Evolutionary conservation across 2,797 vertebrate species (phyloP), one percentile per base, ranked within the genome.

Genomic region (Crenuchus spilurus): DNA sequence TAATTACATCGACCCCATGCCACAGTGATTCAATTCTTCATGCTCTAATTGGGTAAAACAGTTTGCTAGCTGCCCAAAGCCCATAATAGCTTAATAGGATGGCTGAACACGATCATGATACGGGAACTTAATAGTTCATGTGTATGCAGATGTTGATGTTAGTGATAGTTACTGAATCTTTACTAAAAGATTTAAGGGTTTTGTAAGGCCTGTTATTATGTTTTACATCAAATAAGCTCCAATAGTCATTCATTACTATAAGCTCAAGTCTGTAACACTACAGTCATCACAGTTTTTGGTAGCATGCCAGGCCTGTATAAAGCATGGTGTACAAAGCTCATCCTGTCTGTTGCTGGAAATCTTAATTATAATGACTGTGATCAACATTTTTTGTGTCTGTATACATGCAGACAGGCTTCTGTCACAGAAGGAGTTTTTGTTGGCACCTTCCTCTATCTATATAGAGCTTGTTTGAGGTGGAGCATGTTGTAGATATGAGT

Each of bases 21-120:
- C 94, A 92, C 92, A 96, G 95, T 95, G 94, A 98, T 96, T 97
- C 94, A 94, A 96, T 97, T 96, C 96, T 93, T 94, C 92, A 92
- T 88, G 88, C 87, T 92, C 91, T 94, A 95, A 94, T 94, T 93
- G 93, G 93, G 92, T 90, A 93, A 93, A 72, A 49, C 30, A 37
- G 60, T 76, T 68, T 70, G 35, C 75, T 73, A 57, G 68, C 54
- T 61, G 73, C 18, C 68, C 60, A 48, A 63, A 57, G 51, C 37
- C 24, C 18, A 24, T 48, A 57, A 58, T 49, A 70, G 24, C 58
- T 20, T 76, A 76, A 76, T 65, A 70, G 67, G 63, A 58, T 70
- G 67, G 63, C 41, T 48, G 84, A 84, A 86, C 85, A 83, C 82
- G 80, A 84, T 63, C 72, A 75, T 80, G 71, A 74, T 46, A 70